Conservation (phyloP, 1,140 invertebrate genomes). For the Wiebesia pumilae region DNA sequence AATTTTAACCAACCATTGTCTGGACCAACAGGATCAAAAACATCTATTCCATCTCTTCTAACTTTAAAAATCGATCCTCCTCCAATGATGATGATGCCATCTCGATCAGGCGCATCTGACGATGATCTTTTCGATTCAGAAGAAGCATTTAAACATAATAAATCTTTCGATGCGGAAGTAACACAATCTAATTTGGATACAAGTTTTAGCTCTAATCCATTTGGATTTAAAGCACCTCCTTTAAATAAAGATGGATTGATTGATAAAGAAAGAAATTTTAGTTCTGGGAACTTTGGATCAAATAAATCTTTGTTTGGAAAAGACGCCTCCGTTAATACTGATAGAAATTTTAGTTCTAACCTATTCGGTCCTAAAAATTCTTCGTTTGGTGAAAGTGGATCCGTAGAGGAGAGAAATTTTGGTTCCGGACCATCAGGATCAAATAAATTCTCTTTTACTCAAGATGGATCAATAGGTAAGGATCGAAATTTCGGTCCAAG, state of each 20-base stretch:
- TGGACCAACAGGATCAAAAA: constrained; percentile 18
- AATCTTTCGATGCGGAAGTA: not conserved
- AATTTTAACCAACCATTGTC: constrained; percentile 18
- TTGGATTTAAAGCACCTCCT: constrained; percentile 13
- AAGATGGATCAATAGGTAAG: constrained; percentile 22
- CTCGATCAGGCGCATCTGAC: not conserved
- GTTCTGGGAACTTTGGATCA: constrained; percentile 24
- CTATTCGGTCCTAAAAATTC: constrained; percentile 10
- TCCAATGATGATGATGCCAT: constrained; percentile 10
- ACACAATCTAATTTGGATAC: not conserved
- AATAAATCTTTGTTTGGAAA: constrained; percentile 36
- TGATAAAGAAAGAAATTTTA: constrained; percentile 39
- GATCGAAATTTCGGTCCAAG: constrained; percentile 38
- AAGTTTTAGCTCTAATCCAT: constrained; percentile 14
- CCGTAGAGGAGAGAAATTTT: constrained; percentile 36
- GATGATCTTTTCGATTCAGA: constrained; percentile 33
- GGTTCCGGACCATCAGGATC: constrained; percentile 24
- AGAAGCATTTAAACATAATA: constrained; percentile 17
- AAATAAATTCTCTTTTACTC: constrained; percentile 31
- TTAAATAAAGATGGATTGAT: constrained; percentile 31
- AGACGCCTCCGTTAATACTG: constrained; percentile 20
- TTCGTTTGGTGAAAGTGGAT: constrained; percentile 21
- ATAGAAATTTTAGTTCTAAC: constrained; percentile 28
- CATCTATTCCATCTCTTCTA: constrained; percentile 48
- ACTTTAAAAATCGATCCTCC: constrained; percentile 46